These are phyloP conservation scores for Meleagris gallopavo DNA, from an alignment of 2,113 vertebrate species.

Conservation along the genomic window DNA sequence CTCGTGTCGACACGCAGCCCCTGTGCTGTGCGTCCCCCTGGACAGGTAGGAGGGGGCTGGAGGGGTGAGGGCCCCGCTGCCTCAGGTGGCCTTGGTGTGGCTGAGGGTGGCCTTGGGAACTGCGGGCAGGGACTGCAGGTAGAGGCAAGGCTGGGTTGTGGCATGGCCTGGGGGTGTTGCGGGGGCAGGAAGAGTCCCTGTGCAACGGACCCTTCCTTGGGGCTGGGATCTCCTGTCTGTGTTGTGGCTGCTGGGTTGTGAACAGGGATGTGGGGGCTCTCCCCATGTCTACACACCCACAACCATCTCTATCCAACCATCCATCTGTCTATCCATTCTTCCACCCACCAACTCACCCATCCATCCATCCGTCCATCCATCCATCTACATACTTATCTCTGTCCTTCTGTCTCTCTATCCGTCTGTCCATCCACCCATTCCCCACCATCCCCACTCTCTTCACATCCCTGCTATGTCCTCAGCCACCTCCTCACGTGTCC, in stretches of 20 bases:
- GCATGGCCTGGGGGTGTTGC: not conserved
- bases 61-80: not conserved
- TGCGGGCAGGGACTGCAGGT: not conserved
- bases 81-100: not conserved
- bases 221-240: not conserved
- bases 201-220: not conserved
- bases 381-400: not conserved
- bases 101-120: not conserved
- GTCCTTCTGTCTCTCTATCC: not conserved
- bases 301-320: not conserved
- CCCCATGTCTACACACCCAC: not conserved
- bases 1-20: not conserved
- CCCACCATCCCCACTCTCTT: too few species aligned
- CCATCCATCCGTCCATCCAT: not conserved
- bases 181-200: not conserved
- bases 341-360: too few species aligned
- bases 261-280: not conserved
- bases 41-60: not conserved
- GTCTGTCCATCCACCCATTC: not conserved
- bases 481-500: fast-evolving
- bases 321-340: fast-evolving
- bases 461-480: not conserved
- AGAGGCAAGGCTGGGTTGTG: not conserved
- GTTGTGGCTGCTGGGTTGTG: not conserved
- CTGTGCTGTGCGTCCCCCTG: not conserved